Conservation (phyloP, 2,888 invertebrate species). For the Plebejus melissa region DNA sequence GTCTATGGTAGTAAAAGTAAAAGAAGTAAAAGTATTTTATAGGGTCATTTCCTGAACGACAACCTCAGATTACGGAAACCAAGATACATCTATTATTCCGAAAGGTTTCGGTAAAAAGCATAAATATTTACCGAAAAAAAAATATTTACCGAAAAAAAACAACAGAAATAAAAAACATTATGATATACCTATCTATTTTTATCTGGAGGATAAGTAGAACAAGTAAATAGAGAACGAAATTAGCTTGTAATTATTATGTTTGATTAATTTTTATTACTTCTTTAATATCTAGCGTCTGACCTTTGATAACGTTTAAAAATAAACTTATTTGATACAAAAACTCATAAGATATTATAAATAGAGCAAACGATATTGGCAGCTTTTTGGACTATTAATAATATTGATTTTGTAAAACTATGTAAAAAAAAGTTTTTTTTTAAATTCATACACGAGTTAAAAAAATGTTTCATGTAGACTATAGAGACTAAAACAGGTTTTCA, state of each 20-base stretch:
- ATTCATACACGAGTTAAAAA: not conserved
- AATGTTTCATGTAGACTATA: not conserved
- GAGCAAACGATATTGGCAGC: not conserved
- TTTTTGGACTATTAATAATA: not conserved
- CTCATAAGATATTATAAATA: not conserved
- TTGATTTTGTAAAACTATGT: no score
- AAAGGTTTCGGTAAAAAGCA: not conserved
- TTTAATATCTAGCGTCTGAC: not conserved
- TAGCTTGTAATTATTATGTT: not conserved
- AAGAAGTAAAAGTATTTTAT: not conserved
- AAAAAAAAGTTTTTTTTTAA: not conserved
- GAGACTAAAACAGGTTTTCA: not conserved
- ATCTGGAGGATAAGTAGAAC: not conserved
- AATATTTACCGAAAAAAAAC: no score
- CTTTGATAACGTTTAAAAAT: constrained; percentile 7
- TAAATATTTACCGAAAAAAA: not conserved
- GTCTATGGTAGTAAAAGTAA: not conserved
- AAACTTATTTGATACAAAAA: not conserved
- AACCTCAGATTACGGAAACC: not conserved
- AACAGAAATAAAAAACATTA: no score
- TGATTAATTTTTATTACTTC: constrained; percentile 10
- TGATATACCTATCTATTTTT: not conserved
- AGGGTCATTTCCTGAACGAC: not conserved
- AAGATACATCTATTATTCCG: not conserved
- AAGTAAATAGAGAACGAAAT: not conserved